Conservation (phyloP, 2,113 vertebrate genomes). For the Microtus richardsoni region DNA sequence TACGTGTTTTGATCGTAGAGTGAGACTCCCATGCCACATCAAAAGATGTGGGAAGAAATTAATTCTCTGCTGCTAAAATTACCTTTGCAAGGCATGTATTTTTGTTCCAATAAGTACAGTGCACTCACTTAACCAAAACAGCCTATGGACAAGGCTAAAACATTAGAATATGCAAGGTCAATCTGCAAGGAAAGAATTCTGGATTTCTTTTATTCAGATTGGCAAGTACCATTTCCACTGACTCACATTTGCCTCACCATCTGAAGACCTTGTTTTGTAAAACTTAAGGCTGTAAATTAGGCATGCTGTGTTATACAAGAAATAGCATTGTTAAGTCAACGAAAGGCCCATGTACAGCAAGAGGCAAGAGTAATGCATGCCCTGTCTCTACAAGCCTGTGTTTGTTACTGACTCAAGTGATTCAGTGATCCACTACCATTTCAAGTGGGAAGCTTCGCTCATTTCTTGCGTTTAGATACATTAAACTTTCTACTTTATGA, state of each 20-base stretch:
- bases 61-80: conserved; percentile 83
- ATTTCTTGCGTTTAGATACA: conserved; percentile 48
- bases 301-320: background rate
- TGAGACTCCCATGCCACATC: conserved; percentile 79
- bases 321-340: conserved; percentile 58
- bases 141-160: conserved; percentile 54
- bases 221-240: conserved; percentile 52
- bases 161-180: conserved; percentile 45
- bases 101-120: conserved; percentile 75
- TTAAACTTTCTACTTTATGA: conserved; percentile 65
- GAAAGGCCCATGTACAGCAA: background rate
- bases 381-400: conserved; percentile 15
- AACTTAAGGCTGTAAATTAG: conserved; percentile 30
- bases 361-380: conserved; percentile 35
- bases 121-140: conserved; percentile 74
- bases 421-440: conserved; percentile 35
- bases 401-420: conserved; percentile 41
- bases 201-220: conserved; percentile 51
- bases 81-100: conserved; percentile 76
- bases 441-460: conserved; percentile 58
- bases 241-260: conserved; percentile 11
- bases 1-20: conserved; percentile 83
- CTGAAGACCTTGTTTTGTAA: background rate
- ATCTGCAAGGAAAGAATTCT: conserved; percentile 56
- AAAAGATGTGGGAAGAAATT: conserved; percentile 84